Evolutionary conservation across 2,797 vertebrate species (phyloP), one percentile per base, ranked within the genome.

Genomic region (Mormyrus proboscirostris): DNA sequence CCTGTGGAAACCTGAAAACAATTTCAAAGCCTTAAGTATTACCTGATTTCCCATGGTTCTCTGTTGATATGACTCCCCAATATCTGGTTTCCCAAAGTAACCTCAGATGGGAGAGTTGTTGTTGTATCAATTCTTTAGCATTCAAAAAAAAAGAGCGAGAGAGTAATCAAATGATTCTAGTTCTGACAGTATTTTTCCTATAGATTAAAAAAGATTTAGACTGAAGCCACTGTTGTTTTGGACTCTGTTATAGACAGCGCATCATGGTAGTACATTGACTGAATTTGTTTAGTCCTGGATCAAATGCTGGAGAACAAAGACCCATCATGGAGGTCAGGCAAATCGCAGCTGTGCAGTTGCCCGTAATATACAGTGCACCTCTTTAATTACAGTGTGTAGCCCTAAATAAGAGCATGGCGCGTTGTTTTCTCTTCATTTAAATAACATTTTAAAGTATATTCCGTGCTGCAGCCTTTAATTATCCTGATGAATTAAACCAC

Each of bases 1-100:
- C 94, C 95, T 89, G 94, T 90, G 92, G 91, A 93, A 95, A 96
- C 95, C 95, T 96, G 96, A 96, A 96, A 96, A 95, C 95, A 95
- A 96, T 96, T 96, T 96, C 91, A 93, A 92, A 93, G 93, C 93
- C 94, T 95, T 94, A 95, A 92, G 93, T 93, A 93, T 95, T 95
- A 93, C 92, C 92, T 95, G 95, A 96, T 96, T 96, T 96, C 95
- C 95, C 95, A 25, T 85, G 94, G 94, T 91, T 92, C 91, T 92
- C 93, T 88, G 89, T 94, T 93, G 92, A 90, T 91, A 89, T 91
- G 91, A 91, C 91, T 19, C 92, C n/a, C 73, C 38, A 9, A 82
- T 90, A 90, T 90, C 89, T 88, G 87, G 76, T 90, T 88, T 88
- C 73, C 82, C 53, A 84, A 90, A 88, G 76, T 62, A 50, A 88